Evolutionary conservation across 2,113 vertebrate species (phyloP).

Genomic region (Callorhinus ursinus): DNA sequence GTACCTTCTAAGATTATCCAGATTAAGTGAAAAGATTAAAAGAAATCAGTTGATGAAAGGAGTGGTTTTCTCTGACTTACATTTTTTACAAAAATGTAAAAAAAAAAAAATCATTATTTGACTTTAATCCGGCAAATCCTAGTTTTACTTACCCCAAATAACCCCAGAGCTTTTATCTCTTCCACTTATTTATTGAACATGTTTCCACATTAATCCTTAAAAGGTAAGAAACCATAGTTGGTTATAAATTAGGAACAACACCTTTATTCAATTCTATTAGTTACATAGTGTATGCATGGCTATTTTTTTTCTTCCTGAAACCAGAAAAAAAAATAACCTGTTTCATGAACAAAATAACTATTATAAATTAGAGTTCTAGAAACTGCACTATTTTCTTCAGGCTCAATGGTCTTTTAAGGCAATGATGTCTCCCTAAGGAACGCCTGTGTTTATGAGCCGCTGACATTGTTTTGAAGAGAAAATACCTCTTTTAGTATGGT

Average conservation of each 20-base stretch:
- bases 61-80: not conserved
- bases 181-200: slow-evolving; percentile 6
- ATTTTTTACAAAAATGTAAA: not conserved
- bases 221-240: slow-evolving; percentile 17
- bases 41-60: not conserved
- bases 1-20: not conserved
- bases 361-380: slow-evolving; percentile 62
- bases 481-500: slow-evolving; percentile 45
- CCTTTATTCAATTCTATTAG: not conserved
- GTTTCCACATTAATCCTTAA: not conserved
- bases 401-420: slow-evolving; percentile 50
- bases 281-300: slow-evolving; percentile 19
- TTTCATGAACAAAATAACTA: slow-evolving; percentile 59
- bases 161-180: not conserved
- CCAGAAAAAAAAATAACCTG: not conserved
- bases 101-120: not conserved
- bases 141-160: not conserved
- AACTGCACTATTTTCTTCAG: slow-evolving; percentile 23
- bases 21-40: slow-evolving; percentile 26
- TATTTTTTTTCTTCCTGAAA: slow-evolving; percentile 34
- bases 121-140: not conserved
- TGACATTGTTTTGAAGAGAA: slow-evolving; percentile 49
- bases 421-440: slow-evolving; percentile 43
- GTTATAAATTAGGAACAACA: slow-evolving; percentile 36
- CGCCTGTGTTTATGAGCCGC: not conserved